Percentiles rank a stretch among this genome's conserved stretches.
phyloP scores from a whole-genome alignment of 1,140 invertebrate species.

The Temnothorax curvispinosus region DNA sequence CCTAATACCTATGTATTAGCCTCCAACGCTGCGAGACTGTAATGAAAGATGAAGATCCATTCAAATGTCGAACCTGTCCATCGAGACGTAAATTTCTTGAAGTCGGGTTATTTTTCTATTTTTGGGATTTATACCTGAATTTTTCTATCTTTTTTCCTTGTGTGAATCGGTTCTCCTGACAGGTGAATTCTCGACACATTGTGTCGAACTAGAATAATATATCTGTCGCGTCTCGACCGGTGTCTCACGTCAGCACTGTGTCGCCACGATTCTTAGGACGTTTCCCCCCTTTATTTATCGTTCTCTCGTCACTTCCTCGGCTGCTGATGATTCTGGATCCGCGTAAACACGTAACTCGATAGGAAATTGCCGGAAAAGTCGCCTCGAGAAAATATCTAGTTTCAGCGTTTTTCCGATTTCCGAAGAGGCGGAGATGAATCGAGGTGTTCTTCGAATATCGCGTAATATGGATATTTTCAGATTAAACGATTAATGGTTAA shows the following conservation, averaged over 20 bases:
- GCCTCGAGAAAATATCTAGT: not conserved
- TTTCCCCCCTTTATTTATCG: slow-evolving; percentile 38
- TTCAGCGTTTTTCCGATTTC: not conserved
- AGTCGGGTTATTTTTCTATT: slow-evolving; percentile 14
- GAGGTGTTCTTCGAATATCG: not conserved
- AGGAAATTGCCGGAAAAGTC: slow-evolving; percentile 1
- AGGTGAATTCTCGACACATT: slow-evolving; percentile 75
- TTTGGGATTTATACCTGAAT: slow-evolving; percentile 38
- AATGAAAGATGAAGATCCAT: slow-evolving; percentile 34
- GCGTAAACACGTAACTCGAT: slow-evolving; percentile 22
- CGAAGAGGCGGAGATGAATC: not conserved
- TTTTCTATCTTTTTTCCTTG: not conserved
- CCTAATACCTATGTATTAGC: not conserved
- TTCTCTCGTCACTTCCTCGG: slow-evolving; percentile 55
- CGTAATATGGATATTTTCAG: not conserved
- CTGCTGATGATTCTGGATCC: not conserved
- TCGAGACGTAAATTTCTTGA: not conserved
- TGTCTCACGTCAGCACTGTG: slow-evolving; percentile 73
- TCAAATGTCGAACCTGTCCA: not conserved
- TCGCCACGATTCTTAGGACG: slow-evolving; percentile 57
- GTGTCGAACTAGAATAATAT: slow-evolving; percentile 66
- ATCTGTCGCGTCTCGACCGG: slow-evolving; percentile 63
- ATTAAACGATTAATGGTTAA: not conserved
- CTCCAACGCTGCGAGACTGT: slow-evolving; percentile 23
- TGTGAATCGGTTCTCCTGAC: slow-evolving; percentile 48